phyloP scores from a whole-genome alignment of 2,888 invertebrate genomes.

The Heliconius hortense region DNA sequence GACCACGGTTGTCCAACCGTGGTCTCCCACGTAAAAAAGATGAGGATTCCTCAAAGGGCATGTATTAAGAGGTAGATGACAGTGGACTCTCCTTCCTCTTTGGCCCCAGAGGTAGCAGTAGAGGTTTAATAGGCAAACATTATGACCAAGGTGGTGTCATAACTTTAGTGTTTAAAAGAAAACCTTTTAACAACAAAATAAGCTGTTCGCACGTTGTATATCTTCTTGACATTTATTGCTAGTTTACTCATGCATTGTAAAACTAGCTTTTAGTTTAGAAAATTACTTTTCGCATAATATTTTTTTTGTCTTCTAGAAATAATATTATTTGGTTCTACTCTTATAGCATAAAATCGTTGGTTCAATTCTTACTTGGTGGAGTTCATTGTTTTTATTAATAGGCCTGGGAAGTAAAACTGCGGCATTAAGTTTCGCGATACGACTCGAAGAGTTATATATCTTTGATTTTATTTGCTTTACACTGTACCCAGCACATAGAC shows the following conservation, averaged over 20 bases:
- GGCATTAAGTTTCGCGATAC: too few species aligned
- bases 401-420: too few species aligned
- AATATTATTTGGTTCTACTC: neutral
- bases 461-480: too few species aligned
- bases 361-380: too few species aligned
- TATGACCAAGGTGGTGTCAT: neutral
- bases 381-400: too few species aligned
- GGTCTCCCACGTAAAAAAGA: too few species aligned
- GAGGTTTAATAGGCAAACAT: neutral
- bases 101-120: neutral
- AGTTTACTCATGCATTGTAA: neutral
- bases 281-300: neutral
- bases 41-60: too few species aligned
- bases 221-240: conserved; percentile 11
- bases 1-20: too few species aligned
- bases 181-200: conserved; percentile 11
- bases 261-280: neutral
- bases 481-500: too few species aligned
- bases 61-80: too few species aligned
- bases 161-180: neutral
- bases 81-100: neutral
- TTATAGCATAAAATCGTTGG: too few species aligned
- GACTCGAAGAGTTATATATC: too few species aligned
- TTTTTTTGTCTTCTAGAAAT: neutral
- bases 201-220: neutral